Evolutionary conservation across 2,113 vertebrate genomes (phyloP).

Genomic region (Sphaerodactylus townsendi): DNA sequence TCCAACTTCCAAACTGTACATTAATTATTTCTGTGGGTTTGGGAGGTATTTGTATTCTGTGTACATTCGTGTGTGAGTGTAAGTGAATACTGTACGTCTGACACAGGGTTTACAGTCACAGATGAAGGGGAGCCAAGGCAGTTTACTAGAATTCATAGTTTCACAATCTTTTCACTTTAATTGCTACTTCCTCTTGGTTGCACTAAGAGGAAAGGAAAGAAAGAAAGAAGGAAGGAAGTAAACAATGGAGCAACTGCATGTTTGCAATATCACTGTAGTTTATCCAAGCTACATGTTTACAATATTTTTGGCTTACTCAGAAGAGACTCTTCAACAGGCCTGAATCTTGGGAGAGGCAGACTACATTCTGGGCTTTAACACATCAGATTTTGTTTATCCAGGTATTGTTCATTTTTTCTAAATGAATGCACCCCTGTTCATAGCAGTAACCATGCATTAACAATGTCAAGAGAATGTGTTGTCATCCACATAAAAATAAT

Average conservation of each 20-base stretch:
- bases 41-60: too few relatives aligned
- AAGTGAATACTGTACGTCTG: too few relatives aligned
- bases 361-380: not conserved
- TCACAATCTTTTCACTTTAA: conserved; percentile 8
- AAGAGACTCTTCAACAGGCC: not conserved
- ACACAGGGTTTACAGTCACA: too few relatives aligned
- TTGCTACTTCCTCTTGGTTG: conserved; percentile 1
- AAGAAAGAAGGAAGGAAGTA: conserved; percentile 3
- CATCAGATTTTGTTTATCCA: not conserved
- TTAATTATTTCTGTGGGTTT: too few relatives aligned
- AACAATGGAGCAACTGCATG: conserved; percentile 35
- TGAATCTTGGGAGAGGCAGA: not conserved
- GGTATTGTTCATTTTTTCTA: not conserved
- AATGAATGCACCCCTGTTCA: not conserved
- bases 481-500: not conserved
- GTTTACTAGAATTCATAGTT: conserved; percentile 11
- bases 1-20: too few relatives aligned
- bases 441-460: not conserved
- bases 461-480: not conserved
- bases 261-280: not conserved
- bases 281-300: not conserved
- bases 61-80: too few relatives aligned
- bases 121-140: not conserved
- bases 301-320: not conserved
- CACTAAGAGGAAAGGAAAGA: not conserved